A percentile compares a stretch with the other conserved stretches of the same genome.
These are phyloP conservation scores for Numenius phaeopus DNA, from an alignment of 2,797 vertebrate genomes.

Conservation along the genomic window DNA sequence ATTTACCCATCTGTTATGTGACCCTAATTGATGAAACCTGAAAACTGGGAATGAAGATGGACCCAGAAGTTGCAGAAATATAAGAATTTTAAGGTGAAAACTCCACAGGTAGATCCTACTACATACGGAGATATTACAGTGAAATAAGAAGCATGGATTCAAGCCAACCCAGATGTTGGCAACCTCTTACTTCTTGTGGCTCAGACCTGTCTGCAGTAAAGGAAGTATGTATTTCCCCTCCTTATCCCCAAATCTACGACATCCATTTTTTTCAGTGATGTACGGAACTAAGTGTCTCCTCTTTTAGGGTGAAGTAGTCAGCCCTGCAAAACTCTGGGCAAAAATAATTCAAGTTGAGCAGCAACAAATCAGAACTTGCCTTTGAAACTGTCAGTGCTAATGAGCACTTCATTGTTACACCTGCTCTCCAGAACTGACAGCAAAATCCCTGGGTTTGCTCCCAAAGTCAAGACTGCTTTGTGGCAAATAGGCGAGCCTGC, in stretches of 20 bases:
- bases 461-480: constrained; percentile 20
- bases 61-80: not conserved
- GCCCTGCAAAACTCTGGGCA: not conserved
- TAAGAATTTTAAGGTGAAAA: not conserved
- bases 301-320: not conserved
- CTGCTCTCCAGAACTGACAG: constrained; percentile 46
- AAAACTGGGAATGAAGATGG: not conserved
- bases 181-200: not conserved
- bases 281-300: not conserved
- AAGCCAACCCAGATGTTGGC: not conserved
- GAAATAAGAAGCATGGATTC: not conserved
- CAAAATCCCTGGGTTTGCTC: constrained; percentile 50
- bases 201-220: not conserved
- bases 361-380: constrained; percentile 5
- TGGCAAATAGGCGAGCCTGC: constrained; percentile 24
- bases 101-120: not conserved
- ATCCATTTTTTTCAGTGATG: not conserved
- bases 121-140: not conserved
- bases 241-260: not conserved
- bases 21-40: not conserved
- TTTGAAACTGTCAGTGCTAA: constrained; percentile 37
- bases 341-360: not conserved
- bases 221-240: not conserved
- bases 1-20: not conserved
- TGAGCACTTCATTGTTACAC: not conserved